Evolutionary conservation across 2,888 invertebrate genomes (phyloP).

Genomic region (Parnassius mnemosyne): DNA sequence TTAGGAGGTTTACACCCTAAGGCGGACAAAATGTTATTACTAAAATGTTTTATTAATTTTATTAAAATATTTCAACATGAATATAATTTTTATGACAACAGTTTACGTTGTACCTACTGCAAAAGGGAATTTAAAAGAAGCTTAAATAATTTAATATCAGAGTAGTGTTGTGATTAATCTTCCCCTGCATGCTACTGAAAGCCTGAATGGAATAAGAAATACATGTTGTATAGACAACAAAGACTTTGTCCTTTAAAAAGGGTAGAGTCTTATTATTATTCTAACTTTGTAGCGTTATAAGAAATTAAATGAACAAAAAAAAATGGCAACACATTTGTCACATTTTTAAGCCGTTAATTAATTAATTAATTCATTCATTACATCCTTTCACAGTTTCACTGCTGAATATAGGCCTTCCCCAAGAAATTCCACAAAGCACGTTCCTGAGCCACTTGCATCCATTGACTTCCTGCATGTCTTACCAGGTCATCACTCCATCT

Average conservation of each 20-base stretch:
- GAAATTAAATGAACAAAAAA: constrained; percentile 13
- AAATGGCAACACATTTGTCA: not conserved
- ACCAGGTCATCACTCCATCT: too few species aligned
- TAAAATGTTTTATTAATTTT: too few species aligned
- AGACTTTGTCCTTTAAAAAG: constrained; percentile 18
- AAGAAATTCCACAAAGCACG: too few species aligned
- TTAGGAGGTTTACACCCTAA: too few species aligned
- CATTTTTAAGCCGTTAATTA: too few species aligned
- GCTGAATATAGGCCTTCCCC: too few species aligned
- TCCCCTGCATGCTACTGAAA: constrained; percentile 19
- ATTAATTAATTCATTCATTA: too few species aligned
- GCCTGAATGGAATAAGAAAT: constrained; percentile 22
- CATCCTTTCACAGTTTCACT: too few species aligned
- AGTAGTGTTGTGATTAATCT: constrained; percentile 23
- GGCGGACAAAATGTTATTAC: too few species aligned
- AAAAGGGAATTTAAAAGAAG: constrained; percentile 7
- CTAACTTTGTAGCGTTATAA: constrained; percentile 23
- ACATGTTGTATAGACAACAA: constrained; percentile 20
- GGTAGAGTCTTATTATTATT: constrained; percentile 21
- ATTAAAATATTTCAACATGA: too few species aligned
- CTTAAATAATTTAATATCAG: constrained; percentile 16
- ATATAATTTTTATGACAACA: not conserved
- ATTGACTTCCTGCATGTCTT: too few species aligned
- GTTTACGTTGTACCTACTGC: not conserved
- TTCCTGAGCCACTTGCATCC: too few species aligned